A percentile compares a stretch with the other conserved stretches of the same genome.
These are phyloP conservation scores for Galleria mellonella DNA, from an alignment of 1,140 invertebrate species.

Conservation along the genomic window DNA sequence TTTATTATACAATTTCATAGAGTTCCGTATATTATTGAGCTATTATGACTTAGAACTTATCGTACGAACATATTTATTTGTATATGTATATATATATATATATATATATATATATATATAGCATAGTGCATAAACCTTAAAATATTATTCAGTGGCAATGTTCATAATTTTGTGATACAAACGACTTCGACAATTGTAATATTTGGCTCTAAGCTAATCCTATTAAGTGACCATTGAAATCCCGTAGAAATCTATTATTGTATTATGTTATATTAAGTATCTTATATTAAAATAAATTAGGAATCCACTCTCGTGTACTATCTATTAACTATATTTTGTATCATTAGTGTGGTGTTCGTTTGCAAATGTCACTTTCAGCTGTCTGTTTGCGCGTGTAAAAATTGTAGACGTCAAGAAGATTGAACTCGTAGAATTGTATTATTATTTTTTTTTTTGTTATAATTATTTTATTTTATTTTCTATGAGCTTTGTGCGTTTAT, in stretches of 20 bases:
- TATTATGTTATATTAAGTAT: slow-evolving; percentile 49
- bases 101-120: slow-evolving; percentile 32
- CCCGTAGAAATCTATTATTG: slow-evolving; percentile 48
- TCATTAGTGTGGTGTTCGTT: slow-evolving; percentile 65
- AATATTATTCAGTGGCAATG: slow-evolving; percentile 33
- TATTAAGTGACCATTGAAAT: slow-evolving; percentile 38
- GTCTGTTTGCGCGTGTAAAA: slow-evolving; percentile 28
- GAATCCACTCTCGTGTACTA: slow-evolving; percentile 47
- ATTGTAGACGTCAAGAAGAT: slow-evolving; percentile 18
- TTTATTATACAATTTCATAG: slow-evolving; percentile 49
- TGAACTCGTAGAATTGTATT: too few relatives aligned
- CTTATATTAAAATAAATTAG: slow-evolving; percentile 65
- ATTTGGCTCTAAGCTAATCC: slow-evolving; percentile 17
- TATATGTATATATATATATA: slow-evolving; percentile 25
- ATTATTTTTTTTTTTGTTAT: too few relatives aligned
- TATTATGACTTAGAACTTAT: slow-evolving; percentile 41
- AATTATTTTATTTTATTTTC: too few relatives aligned
- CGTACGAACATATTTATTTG: slow-evolving; percentile 24
- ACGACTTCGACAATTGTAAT: slow-evolving; percentile 14
- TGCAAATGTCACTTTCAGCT: slow-evolving; percentile 55
- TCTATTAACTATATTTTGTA: slow-evolving; percentile 53
- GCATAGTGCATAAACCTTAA: slow-evolving; percentile 53
- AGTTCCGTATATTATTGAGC: slow-evolving; percentile 61
- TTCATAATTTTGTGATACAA: slow-evolving; percentile 23
- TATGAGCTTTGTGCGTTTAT: not conserved